phyloP scores from a whole-genome alignment of 2,113 vertebrate species.

The Pontoporia blainvillei region DNA sequence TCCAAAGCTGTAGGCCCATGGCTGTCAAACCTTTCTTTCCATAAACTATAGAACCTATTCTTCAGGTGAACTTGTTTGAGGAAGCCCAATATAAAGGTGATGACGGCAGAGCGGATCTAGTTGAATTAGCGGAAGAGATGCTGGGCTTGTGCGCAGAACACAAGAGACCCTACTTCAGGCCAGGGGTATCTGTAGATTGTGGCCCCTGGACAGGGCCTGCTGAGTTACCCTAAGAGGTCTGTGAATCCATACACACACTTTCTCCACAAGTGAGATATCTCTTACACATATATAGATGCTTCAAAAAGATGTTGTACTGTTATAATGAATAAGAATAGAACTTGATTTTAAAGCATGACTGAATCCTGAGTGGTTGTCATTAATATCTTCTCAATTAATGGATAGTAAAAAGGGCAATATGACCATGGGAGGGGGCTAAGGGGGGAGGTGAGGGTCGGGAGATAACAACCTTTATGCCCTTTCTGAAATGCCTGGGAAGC shows the following conservation, averaged over 20 bases:
- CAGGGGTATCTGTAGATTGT: neutral
- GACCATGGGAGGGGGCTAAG: neutral
- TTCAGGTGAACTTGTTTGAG: neutral
- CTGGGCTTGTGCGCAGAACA: neutral
- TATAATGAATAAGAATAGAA: neutral
- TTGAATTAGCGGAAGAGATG: neutral
- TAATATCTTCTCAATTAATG: neutral
- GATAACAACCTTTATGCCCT: neutral
- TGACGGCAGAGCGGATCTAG: neutral
- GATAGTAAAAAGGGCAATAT: neutral
- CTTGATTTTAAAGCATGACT: neutral
- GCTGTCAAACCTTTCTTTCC: neutral
- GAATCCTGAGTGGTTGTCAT: neutral
- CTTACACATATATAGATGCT: neutral
- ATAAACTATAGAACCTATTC: neutral
- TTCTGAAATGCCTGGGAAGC: neutral
- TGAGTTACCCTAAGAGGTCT: neutral
- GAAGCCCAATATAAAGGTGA: neutral
- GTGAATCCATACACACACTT: neutral
- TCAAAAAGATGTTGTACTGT: neutral
- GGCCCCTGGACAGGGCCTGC: neutral
- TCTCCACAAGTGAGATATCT: neutral
- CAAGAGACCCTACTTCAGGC: neutral
- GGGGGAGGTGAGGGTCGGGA: neutral
- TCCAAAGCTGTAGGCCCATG: neutral